Base-by-base conservation (phyloP, 1,140 invertebrate species). In the Idris sp. region DNA sequence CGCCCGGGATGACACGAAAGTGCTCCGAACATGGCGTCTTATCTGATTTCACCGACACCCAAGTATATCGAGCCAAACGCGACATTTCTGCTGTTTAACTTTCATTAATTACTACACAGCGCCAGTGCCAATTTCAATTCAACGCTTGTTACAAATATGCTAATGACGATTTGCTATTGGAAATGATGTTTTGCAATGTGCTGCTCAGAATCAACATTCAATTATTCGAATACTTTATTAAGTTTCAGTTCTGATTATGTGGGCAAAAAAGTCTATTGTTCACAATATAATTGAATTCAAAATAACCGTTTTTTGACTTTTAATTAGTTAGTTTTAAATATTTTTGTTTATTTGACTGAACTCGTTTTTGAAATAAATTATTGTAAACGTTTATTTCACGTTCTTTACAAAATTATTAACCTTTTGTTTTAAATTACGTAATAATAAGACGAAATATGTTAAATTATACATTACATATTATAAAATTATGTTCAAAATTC, bases 1-100 rank as follows among this genome's bases (percentile, higher is more conserved):
- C 79, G 77, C 41, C 51, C 65, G 74, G 76, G 81, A 85, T 85
- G 84, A 84, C 84, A 84, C 81, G 81, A 85, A 86, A 85, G 84
- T 85, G 82, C 81, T 78, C n/a, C 81, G 81, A 86, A 84, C 83
- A 86, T 86, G 84, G 84, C 84, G 83, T 79, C 83, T 86, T 85
- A 86, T 86, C 84, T 84, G 83, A 86, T 86, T 84, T 85, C 84
- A 86, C 78, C 46, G 49, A 65, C 69, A 65, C 48, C 54, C 58
- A 64, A 74, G 51, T 65, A 59, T 59, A 69, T 56, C 53, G 33
- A 64, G 15, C 51, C 46, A 53, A 67, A 68, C 64, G 64, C 69
- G 59, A 48, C 64, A 74, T 71, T 64, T 54, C 53, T 74, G 40
- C 31, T 65, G 40, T 76, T 76, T 76, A 65, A 40, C 58, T 73